Conservation (phyloP, 2,888 invertebrate species). For the Drosophila atroscutellata region DNA sequence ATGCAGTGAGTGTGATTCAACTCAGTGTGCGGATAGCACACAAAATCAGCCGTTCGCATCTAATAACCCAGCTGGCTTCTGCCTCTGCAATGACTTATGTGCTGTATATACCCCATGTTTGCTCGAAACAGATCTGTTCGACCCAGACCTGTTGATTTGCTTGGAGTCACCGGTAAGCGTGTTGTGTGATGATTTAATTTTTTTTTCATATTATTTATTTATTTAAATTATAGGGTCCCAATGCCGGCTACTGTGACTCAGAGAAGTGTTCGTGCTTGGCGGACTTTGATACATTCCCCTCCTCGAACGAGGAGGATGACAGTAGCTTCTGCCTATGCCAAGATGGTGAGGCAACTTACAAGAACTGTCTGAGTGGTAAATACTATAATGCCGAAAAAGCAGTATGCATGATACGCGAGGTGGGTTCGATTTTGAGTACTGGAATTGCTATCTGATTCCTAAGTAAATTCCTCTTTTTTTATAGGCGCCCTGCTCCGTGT, state of each 20-base stretch:
- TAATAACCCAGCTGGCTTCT: constrained; percentile 56
- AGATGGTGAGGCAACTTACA: constrained; percentile 17
- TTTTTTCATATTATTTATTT: too few relatives aligned
- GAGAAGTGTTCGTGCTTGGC: constrained; percentile 13
- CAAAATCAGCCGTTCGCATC: constrained; percentile 36
- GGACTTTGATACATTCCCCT: constrained; percentile 17
- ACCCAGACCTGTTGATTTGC: constrained; percentile 22
- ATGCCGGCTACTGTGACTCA: constrained; percentile 24
- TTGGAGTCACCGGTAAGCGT: constrained; percentile 18
- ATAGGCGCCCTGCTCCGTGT: constrained; percentile 49
- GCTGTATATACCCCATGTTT: constrained; percentile 51
- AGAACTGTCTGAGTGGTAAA: constrained; percentile 24
- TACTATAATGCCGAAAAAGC: neutral
- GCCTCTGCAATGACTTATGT: constrained; percentile 57
- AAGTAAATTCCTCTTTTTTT: neutral
- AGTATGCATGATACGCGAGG: constrained; percentile 51
- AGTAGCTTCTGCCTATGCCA: constrained; percentile 37
- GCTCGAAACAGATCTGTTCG: constrained; percentile 31
- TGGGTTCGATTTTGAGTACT: constrained; percentile 5
- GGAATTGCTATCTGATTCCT: neutral
- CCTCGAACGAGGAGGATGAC: constrained; percentile 28
- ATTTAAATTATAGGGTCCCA: constrained; percentile 17
- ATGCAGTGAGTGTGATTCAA: constrained; percentile 43
- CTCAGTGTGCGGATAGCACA: constrained; percentile 3
- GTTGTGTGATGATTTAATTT: neutral